Evolutionary conservation across 2,113 vertebrate species (phyloP), one percentile per base, ranked within the genome.

Genomic region (Notarius lentiginosus): DNA sequence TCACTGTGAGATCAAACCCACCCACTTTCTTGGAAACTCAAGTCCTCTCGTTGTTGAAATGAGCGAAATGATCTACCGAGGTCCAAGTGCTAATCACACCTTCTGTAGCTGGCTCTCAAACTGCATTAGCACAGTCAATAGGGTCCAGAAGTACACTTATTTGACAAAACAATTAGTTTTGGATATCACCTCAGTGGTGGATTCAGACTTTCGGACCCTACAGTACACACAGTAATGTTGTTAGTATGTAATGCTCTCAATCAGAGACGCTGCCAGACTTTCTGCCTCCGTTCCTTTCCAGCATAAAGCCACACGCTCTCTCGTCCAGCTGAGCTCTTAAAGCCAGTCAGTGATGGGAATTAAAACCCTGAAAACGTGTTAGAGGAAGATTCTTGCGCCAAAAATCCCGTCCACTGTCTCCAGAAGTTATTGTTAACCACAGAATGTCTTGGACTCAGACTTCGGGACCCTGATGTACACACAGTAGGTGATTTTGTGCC

Each of bases 241-340:
- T 83, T 83, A 83, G 79, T 30, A 83, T 83, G 56, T 83, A 30
- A 83, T 83, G 65, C 51, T 18, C 63, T 51, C 49, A 66, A 81
- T 81, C 79, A 81, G 79, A 81, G 79, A 27, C 49, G 82, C 82
- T 83, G 66, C 83, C 83, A 84, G 83, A 84, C 83, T 84, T 84
- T 84, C 83, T 84, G 83, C 83, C 83, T 84, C 83, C 83, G 51
- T 34, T 84, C 65, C 65, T 56, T 41, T 70, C 83, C 66, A 56
- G 49, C 66, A 58, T 12, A 12, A 68, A 72, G 66, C 83, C 83
- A 84, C 83, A 72, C 7, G 81, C 34, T 65, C 60, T 82, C 61
- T 63, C 80, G 11, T 83, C 65, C 82, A 55, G 47, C 65, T 34
- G 58, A 81, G 79, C 79, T 81, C 79, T 81, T 81, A 81, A 81